Conservation (phyloP, 2,113 vertebrate species). For the Tringa solitaria region DNA sequence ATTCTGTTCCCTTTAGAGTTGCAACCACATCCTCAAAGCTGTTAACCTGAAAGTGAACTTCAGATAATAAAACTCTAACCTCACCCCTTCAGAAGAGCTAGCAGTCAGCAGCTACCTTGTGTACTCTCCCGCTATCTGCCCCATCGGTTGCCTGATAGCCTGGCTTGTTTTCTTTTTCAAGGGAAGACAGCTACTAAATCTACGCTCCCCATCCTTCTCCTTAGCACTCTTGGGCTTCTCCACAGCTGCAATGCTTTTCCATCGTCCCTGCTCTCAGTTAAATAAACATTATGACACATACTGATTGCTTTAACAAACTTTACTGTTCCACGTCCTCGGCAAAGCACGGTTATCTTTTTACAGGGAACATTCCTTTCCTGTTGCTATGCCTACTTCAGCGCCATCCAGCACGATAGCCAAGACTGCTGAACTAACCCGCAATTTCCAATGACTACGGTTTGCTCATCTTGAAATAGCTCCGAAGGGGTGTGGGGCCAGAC, state of each 20-base stretch:
- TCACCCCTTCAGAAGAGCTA: conserved; percentile 21
- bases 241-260: conserved; percentile 66
- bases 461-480: conserved; percentile 23
- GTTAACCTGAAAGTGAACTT: conserved; percentile 75
- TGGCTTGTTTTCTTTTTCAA: conserved; percentile 56
- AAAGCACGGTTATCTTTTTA: conserved; percentile 52
- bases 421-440: neutral
- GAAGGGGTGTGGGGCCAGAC: neutral
- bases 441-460: neutral
- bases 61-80: conserved; percentile 35
- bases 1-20: conserved; percentile 63
- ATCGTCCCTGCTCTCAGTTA: conserved; percentile 61
- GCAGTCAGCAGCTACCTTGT: conserved; percentile 48
- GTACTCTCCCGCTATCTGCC: conserved; percentile 22
- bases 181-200: conserved; percentile 67
- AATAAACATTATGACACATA: conserved; percentile 71
- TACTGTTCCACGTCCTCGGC: conserved; percentile 29
- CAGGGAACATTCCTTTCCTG: conserved; percentile 57
- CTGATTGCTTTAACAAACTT: conserved; percentile 66
- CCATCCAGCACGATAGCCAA: neutral
- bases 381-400: conserved; percentile 50
- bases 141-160: conserved; percentile 1
- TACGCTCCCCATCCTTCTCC: conserved; percentile 19
- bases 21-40: conserved; percentile 65
- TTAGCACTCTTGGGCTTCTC: conserved; percentile 44